These are phyloP conservation scores for Odontophorus gujanensis DNA, from an alignment of 2,113 vertebrate genomes.

Conservation along the genomic window DNA sequence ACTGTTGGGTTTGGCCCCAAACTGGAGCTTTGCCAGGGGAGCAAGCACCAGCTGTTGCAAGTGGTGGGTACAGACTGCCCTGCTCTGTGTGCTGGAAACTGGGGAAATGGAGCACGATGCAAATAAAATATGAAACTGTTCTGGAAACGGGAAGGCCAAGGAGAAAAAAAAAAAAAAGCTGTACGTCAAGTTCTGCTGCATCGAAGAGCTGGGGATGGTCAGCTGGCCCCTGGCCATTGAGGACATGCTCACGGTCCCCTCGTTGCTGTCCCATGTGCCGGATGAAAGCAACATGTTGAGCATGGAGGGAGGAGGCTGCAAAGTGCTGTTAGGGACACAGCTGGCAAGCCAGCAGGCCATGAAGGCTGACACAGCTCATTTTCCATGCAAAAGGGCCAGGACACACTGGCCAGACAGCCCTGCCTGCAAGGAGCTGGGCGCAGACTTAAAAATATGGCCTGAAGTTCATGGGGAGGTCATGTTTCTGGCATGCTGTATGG, in stretches of 20 bases:
- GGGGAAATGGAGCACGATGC: background rate
- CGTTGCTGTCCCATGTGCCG: fast-evolving
- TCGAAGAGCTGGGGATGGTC: background rate
- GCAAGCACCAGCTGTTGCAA: background rate
- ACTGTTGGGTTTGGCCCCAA: background rate
- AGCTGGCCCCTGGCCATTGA: background rate
- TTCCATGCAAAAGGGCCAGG: slow-evolving; percentile 39
- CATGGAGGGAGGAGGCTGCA: background rate
- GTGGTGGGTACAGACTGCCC: background rate
- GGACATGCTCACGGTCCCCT: background rate
- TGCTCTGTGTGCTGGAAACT: fast-evolving
- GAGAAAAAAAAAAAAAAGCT: fast-evolving
- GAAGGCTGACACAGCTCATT: slow-evolving; percentile 12
- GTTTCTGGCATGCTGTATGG: background rate
- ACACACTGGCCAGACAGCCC: slow-evolving; percentile 27
- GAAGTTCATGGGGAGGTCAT: slow-evolving; percentile 3
- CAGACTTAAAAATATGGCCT: background rate
- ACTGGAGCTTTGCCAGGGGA: background rate
- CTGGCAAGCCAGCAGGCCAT: background rate
- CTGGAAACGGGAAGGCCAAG: background rate
- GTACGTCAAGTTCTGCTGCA: fast-evolving
- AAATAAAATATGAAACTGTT: fast-evolving
- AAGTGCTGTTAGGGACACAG: background rate
- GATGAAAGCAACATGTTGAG: background rate
- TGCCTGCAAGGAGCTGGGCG: slow-evolving; percentile 25